Percentiles rank a stretch among this genome's conserved stretches.
Conservation (phyloP, 2,113 vertebrate genomes). For the Malurus elegans region DNA sequence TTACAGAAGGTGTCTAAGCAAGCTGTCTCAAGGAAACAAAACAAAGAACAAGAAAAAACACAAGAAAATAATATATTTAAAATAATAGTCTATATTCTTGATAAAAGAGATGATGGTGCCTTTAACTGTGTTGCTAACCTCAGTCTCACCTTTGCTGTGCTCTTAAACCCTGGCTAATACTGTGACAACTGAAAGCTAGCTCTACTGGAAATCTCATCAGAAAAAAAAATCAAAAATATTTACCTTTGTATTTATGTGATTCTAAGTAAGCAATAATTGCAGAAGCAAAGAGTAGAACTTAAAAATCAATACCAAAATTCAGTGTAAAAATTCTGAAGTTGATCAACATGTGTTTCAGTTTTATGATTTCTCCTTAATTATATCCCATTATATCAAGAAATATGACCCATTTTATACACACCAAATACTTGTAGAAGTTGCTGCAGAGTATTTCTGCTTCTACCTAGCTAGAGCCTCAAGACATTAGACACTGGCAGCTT, state of each 20-base stretch:
- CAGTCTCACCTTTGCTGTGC: not conserved
- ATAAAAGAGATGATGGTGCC: accelerated
- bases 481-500: not conserved
- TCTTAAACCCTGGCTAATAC: not conserved
- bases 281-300: not conserved
- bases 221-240: not conserved
- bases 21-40: not conserved
- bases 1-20: not conserved
- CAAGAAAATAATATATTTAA: not conserved
- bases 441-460: not conserved
- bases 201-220: not conserved
- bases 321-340: not conserved
- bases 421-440: not conserved
- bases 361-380: not conserved
- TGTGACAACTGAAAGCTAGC: not conserved
- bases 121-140: not conserved
- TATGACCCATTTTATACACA: no score
- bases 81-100: not conserved
- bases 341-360: not conserved
- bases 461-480: accelerated
- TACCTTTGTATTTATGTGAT: not conserved
- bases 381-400: no score
- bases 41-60: not conserved
- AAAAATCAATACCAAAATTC: not conserved
- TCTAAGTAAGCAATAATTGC: not conserved